These are phyloP conservation scores for Drosophila setifemur DNA, from an alignment of 1,140 invertebrate species.

Conservation along the genomic window DNA sequence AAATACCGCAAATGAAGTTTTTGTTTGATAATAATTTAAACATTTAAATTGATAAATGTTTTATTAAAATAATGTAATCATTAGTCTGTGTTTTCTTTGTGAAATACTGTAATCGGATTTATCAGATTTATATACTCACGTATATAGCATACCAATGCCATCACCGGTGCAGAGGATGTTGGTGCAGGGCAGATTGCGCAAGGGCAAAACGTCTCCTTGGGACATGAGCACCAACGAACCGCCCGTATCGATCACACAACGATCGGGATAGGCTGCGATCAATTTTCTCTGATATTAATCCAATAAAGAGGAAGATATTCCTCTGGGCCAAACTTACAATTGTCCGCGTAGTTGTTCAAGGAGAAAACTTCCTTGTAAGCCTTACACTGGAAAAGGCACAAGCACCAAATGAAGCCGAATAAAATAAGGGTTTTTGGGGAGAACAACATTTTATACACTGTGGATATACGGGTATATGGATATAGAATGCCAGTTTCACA, in stretches of 20 bases:
- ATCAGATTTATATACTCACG: conserved; percentile 24
- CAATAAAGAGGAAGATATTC: too few relatives aligned
- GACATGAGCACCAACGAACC: conserved; percentile 12
- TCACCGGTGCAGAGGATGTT: conserved; percentile 32
- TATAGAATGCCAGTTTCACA: background rate
- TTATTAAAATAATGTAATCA: too few relatives aligned
- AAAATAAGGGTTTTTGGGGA: background rate
- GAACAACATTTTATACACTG: conserved; percentile 2
- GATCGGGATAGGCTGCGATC: conserved; percentile 36
- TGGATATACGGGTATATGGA: background rate
- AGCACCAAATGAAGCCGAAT: background rate
- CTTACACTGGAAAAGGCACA: background rate
- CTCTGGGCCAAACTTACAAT: conserved; percentile 12
- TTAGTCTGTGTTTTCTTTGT: too few relatives aligned
- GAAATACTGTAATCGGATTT: too few relatives aligned
- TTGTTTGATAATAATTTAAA: too few relatives aligned
- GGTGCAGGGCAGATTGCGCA: conserved; percentile 33
- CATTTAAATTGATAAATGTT: too few relatives aligned
- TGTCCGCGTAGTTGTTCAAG: conserved; percentile 22
- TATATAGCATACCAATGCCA: conserved; percentile 43
- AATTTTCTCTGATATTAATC: background rate
- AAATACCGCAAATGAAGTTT: too few relatives aligned
- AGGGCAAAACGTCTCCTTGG: background rate
- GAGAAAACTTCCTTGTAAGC: conserved; percentile 9
- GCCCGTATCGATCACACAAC: conserved; percentile 48